Evolutionary conservation across 2,797 vertebrate species (phyloP).

Genomic region (Podarcis lilfordi): DNA sequence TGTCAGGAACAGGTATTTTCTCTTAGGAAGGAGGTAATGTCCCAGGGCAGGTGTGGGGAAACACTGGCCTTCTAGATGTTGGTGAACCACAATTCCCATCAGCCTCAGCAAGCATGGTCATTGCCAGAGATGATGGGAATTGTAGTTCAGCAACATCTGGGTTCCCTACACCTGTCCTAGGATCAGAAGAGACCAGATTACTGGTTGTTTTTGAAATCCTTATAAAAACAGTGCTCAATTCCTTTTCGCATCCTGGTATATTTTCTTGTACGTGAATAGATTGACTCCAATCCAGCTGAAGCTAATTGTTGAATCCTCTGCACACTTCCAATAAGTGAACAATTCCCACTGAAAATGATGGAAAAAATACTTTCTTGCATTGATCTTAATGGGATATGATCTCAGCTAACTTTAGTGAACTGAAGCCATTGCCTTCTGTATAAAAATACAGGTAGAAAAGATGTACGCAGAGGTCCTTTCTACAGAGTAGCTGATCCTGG

Average conservation of each 20-base stretch:
- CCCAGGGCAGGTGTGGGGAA: background rate
- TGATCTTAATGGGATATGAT: background rate
- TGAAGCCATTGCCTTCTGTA: background rate
- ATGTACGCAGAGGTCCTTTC: background rate
- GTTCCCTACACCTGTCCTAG: background rate
- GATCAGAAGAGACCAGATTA: slow-evolving; percentile 9
- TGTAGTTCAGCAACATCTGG: no score
- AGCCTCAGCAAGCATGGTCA: no score
- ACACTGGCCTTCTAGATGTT: no score
- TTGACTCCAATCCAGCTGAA: background rate
- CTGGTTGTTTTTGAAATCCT: background rate
- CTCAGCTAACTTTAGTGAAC: background rate
- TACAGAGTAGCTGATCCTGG: background rate
- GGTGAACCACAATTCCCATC: no score
- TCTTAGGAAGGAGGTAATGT: slow-evolving; percentile 24
- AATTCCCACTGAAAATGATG: background rate
- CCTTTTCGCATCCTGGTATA: slow-evolving; percentile 25
- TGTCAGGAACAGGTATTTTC: slow-evolving; percentile 11
- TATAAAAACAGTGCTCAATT: slow-evolving; percentile 43
- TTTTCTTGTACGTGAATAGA: slow-evolving; percentile 16
- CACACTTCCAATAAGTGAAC: background rate
- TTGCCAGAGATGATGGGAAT: no score
- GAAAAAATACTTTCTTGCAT: background rate
- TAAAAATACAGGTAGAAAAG: background rate
- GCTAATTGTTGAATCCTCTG: background rate